phyloP scores from a whole-genome alignment of 53 echinoderm and acorn worm species.

The Astropecten irregularis region DNA sequence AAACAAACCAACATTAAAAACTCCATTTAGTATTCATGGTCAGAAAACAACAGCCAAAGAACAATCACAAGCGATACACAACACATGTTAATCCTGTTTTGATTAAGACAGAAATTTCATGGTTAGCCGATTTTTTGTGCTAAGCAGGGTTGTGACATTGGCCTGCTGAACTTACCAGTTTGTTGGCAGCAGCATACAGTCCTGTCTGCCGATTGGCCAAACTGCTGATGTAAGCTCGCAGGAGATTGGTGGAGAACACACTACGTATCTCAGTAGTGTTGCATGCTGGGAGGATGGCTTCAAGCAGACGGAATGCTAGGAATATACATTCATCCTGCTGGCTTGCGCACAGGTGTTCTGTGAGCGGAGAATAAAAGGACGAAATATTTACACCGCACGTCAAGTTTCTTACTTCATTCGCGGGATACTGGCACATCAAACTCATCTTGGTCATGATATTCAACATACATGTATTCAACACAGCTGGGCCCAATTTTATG shows the following conservation, averaged over 20 bases:
- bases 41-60: no score
- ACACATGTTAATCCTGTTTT: no score
- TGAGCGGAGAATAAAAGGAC: neutral
- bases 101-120: no score
- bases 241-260: conserved; percentile 67
- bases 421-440: neutral
- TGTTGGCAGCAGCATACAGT: conserved; percentile 68
- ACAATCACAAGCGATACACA: no score
- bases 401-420: neutral
- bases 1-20: no score
- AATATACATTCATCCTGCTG: conserved; percentile 52
- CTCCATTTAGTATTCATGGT: no score
- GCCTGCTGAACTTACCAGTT: conserved; percentile 84
- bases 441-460: no score
- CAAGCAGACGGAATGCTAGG: conserved; percentile 67
- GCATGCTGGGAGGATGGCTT: conserved; percentile 55
- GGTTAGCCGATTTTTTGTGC: no score
- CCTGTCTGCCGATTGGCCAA: conserved; percentile 76
- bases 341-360: conserved; percentile 50
- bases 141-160: no score
- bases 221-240: conserved; percentile 65
- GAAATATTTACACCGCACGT: neutral
- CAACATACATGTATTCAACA: no score
- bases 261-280: conserved; percentile 46
- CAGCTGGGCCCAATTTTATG: no score